Conservation (phyloP, 1,140 invertebrate species). For the Ceratina calcarata region DNA sequence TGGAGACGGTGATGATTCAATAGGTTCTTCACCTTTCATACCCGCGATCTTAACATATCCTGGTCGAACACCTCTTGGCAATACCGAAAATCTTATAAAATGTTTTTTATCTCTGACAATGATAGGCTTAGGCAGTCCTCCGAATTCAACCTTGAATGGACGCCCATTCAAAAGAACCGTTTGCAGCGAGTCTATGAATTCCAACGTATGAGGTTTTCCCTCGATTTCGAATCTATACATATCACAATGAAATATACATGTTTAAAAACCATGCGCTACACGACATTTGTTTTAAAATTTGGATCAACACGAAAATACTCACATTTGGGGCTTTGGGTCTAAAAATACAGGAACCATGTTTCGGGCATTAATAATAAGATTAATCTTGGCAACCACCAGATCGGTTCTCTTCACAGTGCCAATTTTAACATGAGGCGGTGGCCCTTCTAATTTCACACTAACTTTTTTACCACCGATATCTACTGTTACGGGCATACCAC, state of each 20-base stretch:
- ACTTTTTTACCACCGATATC: slow-evolving; percentile 89
- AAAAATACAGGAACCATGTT: slow-evolving; percentile 90
- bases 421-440: slow-evolving; percentile 92
- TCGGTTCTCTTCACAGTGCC: slow-evolving; percentile 86
- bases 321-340: slow-evolving; percentile 91
- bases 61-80: slow-evolving; percentile 87
- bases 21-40: slow-evolving; percentile 83
- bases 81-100: slow-evolving; percentile 90
- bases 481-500: slow-evolving; percentile 92
- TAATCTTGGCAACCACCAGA: slow-evolving; percentile 90
- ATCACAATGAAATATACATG: slow-evolving; percentile 3
- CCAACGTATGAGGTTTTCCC: slow-evolving; percentile 87
- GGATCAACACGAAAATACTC: slow-evolving; percentile 35
- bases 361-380: slow-evolving; percentile 89
- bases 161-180: slow-evolving; percentile 91
- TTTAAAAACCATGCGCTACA: background rate
- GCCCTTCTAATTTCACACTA: slow-evolving; percentile 90
- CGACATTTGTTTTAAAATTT: background rate
- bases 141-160: slow-evolving; percentile 92
- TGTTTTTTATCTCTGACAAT: slow-evolving; percentile 89
- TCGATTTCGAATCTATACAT: slow-evolving; percentile 85
- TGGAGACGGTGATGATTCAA: slow-evolving; percentile 63
- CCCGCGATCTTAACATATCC: slow-evolving; percentile 85
- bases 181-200: slow-evolving; percentile 89
- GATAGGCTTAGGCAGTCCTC: slow-evolving; percentile 94